Base-by-base conservation (phyloP, 64 coral and sea anemone species). In the Trachythela sp. region DNA sequence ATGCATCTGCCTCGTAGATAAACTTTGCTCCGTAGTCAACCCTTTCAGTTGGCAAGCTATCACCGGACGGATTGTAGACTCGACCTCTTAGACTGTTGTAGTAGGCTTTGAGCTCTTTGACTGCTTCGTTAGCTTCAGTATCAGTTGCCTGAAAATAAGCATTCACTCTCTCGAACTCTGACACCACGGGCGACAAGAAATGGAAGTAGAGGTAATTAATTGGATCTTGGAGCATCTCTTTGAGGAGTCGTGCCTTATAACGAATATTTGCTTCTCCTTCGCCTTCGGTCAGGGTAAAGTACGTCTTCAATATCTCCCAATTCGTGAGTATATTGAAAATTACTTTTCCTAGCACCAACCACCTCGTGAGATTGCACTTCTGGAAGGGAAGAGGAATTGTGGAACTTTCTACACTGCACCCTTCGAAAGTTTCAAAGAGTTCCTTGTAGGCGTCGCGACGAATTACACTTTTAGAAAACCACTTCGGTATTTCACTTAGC, bases 271-370 rank as follows among this genome's bases (percentile, higher is more conserved):
- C 71, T 32, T 77, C 71, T 36, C 13, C 71, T 36, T 77, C 71
- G 17, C 71, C 71, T 77, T 77, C 71, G 36, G 71, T 38, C 71
- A 77, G 31, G 31, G 71, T 8, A 77, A 77, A 77, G 17, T 39
- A 77, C 4, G 31, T 77, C 71, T 77, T 39, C 71, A 77, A n/a
- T 77, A 77, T 77, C 71, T 77, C 71, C 71, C 71, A 77, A 77
- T 77, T 39, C 8, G 71, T 77, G 71, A 77, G 31, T 36, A 77
- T 34, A 77, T 77, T 77, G 18, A 59, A 59, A 77, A 77, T 77
- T 77, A 77, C 71, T 77, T 77, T 77, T 35, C 71, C 71, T 77
- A 6, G 2, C 32, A 77, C 71, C 36, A 77, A 77, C 71, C 71
- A 77, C 71, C 71, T 4, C 17, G 13, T 77, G 2, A 5, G n/a